A percentile compares a stretch with the other conserved stretches of the same genome.
phyloP scores from a whole-genome alignment of 2,888 invertebrate species.

The Gastrophysa polygoni region DNA sequence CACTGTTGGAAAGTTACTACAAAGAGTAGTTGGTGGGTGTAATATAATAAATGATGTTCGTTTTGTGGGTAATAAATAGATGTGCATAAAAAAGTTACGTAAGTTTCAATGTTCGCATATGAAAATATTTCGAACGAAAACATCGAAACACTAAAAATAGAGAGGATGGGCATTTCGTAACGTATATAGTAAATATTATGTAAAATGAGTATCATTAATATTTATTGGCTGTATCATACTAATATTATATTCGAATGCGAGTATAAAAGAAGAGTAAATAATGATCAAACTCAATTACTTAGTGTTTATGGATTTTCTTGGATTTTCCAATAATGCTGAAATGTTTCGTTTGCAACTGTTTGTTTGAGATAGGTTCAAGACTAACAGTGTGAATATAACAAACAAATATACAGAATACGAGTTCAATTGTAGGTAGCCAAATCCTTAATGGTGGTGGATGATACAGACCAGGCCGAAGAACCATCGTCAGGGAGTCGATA shows the following conservation, averaged over 20 bases:
- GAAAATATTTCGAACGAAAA: constrained; percentile 1
- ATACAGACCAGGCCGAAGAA: background rate
- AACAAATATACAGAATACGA: too few relatives aligned
- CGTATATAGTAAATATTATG: background rate
- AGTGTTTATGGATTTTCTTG: too few relatives aligned
- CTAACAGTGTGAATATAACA: too few relatives aligned
- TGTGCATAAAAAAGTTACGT: constrained; percentile 21
- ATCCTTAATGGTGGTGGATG: too few relatives aligned
- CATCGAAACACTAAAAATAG: background rate
- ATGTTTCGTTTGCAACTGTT: too few relatives aligned
- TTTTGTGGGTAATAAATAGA: constrained; percentile 26
- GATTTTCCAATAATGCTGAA: too few relatives aligned
- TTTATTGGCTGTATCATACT: too few relatives aligned
- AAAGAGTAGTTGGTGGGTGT: constrained; percentile 23
- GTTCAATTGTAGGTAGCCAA: too few relatives aligned
- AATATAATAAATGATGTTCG: constrained; percentile 22
- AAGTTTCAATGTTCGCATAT: constrained; percentile 1
- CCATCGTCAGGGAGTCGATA: background rate
- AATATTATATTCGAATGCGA: too few relatives aligned
- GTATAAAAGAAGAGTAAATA: too few relatives aligned
- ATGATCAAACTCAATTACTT: too few relatives aligned
- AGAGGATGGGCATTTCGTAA: background rate
- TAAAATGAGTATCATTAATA: background rate
- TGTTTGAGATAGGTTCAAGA: too few relatives aligned
- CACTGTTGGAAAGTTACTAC: constrained; percentile 12